These are phyloP conservation scores for Auanema freiburgensis DNA, from an alignment of 2,888 invertebrate species.

Conservation along the genomic window DNA sequence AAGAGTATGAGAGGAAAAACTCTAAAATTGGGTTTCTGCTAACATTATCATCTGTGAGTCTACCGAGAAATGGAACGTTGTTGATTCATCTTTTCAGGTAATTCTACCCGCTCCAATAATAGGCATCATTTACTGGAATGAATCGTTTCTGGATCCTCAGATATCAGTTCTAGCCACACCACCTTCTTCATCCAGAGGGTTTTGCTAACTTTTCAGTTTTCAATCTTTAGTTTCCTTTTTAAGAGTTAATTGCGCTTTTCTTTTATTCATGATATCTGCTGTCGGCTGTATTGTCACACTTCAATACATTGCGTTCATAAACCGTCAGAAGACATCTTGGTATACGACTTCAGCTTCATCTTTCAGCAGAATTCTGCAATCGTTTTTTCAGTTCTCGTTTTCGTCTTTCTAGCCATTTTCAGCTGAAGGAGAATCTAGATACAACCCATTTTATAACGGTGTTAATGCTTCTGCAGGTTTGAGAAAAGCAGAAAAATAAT, in stretches of 20 bases:
- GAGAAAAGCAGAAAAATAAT: too few relatives aligned
- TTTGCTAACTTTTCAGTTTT: neutral
- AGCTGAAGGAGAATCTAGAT: neutral
- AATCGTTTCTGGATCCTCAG: neutral
- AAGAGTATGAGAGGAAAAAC: neutral
- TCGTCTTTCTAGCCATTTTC: neutral
- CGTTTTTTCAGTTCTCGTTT: neutral
- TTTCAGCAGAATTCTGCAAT: too few relatives aligned
- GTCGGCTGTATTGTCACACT: neutral
- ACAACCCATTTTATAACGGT: neutral
- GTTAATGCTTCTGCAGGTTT: neutral
- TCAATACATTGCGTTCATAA: neutral
- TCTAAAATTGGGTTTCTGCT: neutral
- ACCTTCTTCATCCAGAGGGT: neutral
- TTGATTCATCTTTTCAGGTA: neutral
- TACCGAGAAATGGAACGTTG: neutral
- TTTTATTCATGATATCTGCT: neutral
- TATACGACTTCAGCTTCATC: too few relatives aligned
- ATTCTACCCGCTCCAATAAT: neutral
- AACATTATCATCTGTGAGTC: too few relatives aligned
- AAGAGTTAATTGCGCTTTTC: neutral
- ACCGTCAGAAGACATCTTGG: neutral
- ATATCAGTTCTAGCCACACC: slow-evolving; percentile 3
- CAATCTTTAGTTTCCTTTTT: neutral
- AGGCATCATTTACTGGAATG: neutral